Evolutionary conservation across 2,888 invertebrate species (phyloP).

Genomic region (Agelastica alni): DNA sequence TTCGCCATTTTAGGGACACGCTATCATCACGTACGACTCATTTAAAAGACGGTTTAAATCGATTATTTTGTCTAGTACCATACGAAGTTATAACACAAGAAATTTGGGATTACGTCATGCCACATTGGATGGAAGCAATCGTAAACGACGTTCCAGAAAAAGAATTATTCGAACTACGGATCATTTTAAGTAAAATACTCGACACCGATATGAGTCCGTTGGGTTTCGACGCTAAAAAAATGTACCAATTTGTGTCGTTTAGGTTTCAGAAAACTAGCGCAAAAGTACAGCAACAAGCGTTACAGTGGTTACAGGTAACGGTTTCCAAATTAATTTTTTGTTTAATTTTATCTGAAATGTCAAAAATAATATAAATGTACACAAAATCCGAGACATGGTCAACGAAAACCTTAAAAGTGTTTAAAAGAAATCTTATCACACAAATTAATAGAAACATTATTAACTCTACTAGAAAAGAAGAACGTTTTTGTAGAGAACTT

Average conservation of each 20-base stretch:
- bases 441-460: too few species aligned
- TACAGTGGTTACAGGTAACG: constrained; percentile 82
- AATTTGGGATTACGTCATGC: constrained; percentile 98
- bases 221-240: constrained; percentile 90
- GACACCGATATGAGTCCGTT: constrained; percentile 95
- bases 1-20: constrained; percentile 67
- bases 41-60: constrained; percentile 91
- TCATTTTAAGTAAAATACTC: constrained; percentile 87
- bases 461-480: too few species aligned
- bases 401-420: too few species aligned
- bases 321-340: too few species aligned
- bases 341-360: too few species aligned
- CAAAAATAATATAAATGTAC: too few species aligned
- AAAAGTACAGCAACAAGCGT: constrained; percentile 83
- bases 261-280: constrained; percentile 81
- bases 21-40: constrained; percentile 86
- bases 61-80: constrained; percentile 93
- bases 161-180: constrained; percentile 81
- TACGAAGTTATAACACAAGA: constrained; percentile 96
- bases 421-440: too few species aligned
- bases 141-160: constrained; percentile 89
- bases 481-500: too few species aligned
- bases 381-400: too few species aligned
- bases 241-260: constrained; percentile 91
- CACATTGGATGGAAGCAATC: constrained; percentile 98